phyloP scores from a whole-genome alignment of 2,113 vertebrate species.

The Daphoenositta chrysoptera region DNA sequence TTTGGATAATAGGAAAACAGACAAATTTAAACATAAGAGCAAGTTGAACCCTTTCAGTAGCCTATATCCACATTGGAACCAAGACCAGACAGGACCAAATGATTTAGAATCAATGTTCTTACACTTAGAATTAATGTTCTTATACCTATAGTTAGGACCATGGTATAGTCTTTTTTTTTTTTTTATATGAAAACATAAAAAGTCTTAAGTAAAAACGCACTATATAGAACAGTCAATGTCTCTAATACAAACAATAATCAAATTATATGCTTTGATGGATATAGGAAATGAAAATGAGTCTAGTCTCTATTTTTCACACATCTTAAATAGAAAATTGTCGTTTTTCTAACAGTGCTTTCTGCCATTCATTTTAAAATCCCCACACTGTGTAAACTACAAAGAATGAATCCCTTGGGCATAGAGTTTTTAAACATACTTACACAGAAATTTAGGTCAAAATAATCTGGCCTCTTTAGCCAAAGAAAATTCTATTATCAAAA shows the following conservation, averaged over 20 bases:
- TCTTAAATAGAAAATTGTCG: neutral
- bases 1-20: neutral
- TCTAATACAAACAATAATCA: neutral
- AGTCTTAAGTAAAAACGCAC: neutral
- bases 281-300: neutral
- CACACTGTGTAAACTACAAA: neutral
- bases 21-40: neutral
- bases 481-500: neutral
- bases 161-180: neutral
- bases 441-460: neutral
- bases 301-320: neutral
- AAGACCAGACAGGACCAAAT: neutral
- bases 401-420: neutral
- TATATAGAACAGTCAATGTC: neutral
- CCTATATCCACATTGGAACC: neutral
- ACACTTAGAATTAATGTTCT: neutral
- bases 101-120: neutral
- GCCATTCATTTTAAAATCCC: neutral
- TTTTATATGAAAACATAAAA: neutral
- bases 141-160: fast-evolving
- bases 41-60: neutral
- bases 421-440: neutral
- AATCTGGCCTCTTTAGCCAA: neutral
- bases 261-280: neutral
- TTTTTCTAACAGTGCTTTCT: neutral